Evolutionary conservation across 2,113 vertebrate genomes (phyloP), one percentile per base, ranked within the genome.

Genomic region (Thinocorus orbignyianus): DNA sequence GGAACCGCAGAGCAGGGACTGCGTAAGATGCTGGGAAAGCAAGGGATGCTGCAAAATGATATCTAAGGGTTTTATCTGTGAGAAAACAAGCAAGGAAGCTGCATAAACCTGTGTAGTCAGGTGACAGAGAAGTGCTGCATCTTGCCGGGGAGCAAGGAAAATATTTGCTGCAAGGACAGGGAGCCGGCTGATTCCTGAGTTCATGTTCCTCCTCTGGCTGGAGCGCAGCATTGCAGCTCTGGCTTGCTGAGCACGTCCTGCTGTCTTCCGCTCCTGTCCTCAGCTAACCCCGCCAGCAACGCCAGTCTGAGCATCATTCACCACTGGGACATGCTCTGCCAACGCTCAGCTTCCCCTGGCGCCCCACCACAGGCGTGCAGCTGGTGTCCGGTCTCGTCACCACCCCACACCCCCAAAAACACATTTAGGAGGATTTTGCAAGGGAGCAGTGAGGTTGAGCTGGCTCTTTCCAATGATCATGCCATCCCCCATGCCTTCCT

Each of bases 181-280:
- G 48, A 86, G 26, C n/a, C 1, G 69, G 65, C 69, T 81, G 57
- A 96, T 95, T 92, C 25, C 83, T 79, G 91, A 33, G 88, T 79
- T 60, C 81, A 17, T 65, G 86, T 71, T 96, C 95, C 96, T 93
- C 95, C 93, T 92, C 93, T 92, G 96, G 95, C 83, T 62, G 93
- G 81, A 92, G 69, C 26, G 16, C 92, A 89, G 95, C 95, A 97
- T 5, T 97, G 95, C 96, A 96, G 95, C 86, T 81, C 78, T 26
- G 9, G 22, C 46, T 60, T 26, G 87, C 80, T 64, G 83, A 81
- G 88, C 95, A 96, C 92, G 93, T 95, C 95, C 72, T 17, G 64
- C 90, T 44, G 78, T 25, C 83, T 92, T 55, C 58, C 73, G 62
- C 88, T 79, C 52, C 71, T 82, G 95, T 96, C 96, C 96, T 93